Conservation (phyloP, 2,797 vertebrate genomes). For the Lerista edwardsae region DNA sequence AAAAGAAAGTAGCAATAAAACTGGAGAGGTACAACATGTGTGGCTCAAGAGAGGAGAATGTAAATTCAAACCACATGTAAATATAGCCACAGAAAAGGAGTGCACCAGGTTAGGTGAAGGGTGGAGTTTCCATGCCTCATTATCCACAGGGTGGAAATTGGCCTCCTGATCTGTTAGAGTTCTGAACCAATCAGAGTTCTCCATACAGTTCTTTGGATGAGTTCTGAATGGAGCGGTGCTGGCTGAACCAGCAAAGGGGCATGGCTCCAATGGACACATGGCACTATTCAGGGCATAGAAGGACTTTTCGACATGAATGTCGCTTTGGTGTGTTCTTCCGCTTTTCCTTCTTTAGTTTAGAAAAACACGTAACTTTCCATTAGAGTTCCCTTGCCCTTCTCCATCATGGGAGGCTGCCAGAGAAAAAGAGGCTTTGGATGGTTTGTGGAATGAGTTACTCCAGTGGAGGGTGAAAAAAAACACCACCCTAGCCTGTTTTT, state of each 20-base stretch:
- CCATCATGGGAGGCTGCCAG: conserved; percentile 67
- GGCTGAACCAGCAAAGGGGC: conserved; percentile 63
- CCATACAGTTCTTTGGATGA: conserved; percentile 38
- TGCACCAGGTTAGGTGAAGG: conserved; percentile 11
- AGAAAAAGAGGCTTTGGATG: conserved; percentile 75
- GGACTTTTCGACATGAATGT: conserved; percentile 67
- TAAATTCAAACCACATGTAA: conserved; percentile 71
- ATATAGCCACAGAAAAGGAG: conserved; percentile 47
- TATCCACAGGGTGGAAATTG: conserved; percentile 21
- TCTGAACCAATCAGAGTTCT: background rate
- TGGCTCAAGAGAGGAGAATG: conserved; percentile 59
- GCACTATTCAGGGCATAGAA: conserved; percentile 59
- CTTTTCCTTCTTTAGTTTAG: conserved; percentile 63
- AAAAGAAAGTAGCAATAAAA: conserved; percentile 54
- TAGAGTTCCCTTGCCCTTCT: conserved; percentile 75
- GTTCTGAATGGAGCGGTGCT: conserved; percentile 51
- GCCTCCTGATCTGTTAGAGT: conserved; percentile 2
- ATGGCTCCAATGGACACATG: conserved; percentile 59
- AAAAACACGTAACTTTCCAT: conserved; percentile 73
- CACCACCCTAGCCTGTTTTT: conserved; percentile 60
- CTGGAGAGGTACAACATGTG: conserved; percentile 60
- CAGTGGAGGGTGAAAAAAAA: conserved; percentile 56
- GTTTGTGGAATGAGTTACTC: conserved; percentile 77
- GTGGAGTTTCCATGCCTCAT: background rate
- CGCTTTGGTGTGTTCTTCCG: conserved; percentile 62